Base-by-base conservation (phyloP, 2,113 vertebrate genomes). In the Psettodes erumei region DNA sequence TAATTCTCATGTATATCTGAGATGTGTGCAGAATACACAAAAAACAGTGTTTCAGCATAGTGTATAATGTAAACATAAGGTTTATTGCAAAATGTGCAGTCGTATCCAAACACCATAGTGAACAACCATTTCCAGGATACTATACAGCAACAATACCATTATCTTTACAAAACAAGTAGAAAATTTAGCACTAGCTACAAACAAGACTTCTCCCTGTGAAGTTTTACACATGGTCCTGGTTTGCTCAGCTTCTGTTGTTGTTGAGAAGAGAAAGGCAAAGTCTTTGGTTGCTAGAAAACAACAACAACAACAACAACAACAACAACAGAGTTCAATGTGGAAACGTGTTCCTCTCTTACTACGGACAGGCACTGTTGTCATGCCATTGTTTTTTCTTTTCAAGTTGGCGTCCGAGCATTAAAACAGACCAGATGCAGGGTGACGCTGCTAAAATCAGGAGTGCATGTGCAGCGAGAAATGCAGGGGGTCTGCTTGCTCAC, bases 21-120 rank as follows among this genome's bases (percentile, higher is more conserved):
- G n/a, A n/a, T n/a, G 6, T 54, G 32, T 48, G 55, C 6, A 23
- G 16, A 11, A 58, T 1, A 37, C 56, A 67, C 6, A 79, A 75
- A 80, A 74, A 21, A 75, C 69, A 72, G 42, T 0, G 7, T 28
- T 8, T 50, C 43, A 60, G 5, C 2, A 4, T 70, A 45, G 23
- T 27, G 21, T 56, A 77, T 90, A 82, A 88, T 94, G 93, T 94
- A 95, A 95, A 95, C 93, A 94, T 87, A 85, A 86, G 91, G 91
- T 95, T 95, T 95, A 95, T 95, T 95, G 93, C 93, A 89, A 91
- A n/a, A 88, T 94, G 94, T 95, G 94, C 93, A 94, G 91, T 89
- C 60, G 93, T 90, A 94, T 95, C 92, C 93, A 93, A 88, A 93
- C 88, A 94, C 82, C 48, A 77, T 83, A 86, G 71, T 82, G 82